These are phyloP conservation scores for Thymelicus lineola DNA, from an alignment of 2,888 invertebrate species.

Conservation along the genomic window DNA sequence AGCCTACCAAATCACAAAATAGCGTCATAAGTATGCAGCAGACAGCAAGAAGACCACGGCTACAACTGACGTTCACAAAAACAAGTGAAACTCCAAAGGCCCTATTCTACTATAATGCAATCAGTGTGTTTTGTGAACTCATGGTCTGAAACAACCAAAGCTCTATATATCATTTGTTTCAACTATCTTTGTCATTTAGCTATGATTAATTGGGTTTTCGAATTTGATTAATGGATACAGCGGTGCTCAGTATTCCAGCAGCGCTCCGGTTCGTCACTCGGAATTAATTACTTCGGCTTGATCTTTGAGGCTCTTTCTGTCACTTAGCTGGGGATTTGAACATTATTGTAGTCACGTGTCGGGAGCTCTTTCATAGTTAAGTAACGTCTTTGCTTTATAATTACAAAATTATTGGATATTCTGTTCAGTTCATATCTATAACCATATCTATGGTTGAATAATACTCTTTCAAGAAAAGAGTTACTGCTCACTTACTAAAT, in stretches of 20 bases:
- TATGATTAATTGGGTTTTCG: slow-evolving; percentile 33
- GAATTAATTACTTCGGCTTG: slow-evolving; percentile 40
- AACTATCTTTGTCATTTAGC: slow-evolving; percentile 32
- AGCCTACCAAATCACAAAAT: no score
- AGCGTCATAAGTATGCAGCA: no score
- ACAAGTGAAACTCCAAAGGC: no score
- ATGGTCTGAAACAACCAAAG: slow-evolving; percentile 7
- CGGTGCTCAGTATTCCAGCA: slow-evolving; percentile 42
- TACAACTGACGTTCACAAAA: no score
- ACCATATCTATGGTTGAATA: no score
- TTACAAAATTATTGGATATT: neutral
- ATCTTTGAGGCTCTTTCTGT: slow-evolving; percentile 28
- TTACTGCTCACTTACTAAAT: no score
- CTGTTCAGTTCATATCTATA: no score
- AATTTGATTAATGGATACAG: slow-evolving; percentile 42
- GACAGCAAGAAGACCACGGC: no score
- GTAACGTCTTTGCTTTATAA: neutral
- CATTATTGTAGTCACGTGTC: slow-evolving; percentile 17
- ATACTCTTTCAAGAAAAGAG: no score
- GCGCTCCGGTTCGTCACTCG: slow-evolving; percentile 40
- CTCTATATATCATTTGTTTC: slow-evolving; percentile 16
- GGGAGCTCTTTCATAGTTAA: neutral
- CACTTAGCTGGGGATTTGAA: slow-evolving; percentile 4
- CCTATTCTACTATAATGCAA: neutral
- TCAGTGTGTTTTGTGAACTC: slow-evolving; percentile 14